Percentiles rank a stretch among this genome's conserved stretches.
Evolutionary conservation across 2,888 invertebrate genomes (phyloP).

Genomic region (Caenorhabditis becei): DNA sequence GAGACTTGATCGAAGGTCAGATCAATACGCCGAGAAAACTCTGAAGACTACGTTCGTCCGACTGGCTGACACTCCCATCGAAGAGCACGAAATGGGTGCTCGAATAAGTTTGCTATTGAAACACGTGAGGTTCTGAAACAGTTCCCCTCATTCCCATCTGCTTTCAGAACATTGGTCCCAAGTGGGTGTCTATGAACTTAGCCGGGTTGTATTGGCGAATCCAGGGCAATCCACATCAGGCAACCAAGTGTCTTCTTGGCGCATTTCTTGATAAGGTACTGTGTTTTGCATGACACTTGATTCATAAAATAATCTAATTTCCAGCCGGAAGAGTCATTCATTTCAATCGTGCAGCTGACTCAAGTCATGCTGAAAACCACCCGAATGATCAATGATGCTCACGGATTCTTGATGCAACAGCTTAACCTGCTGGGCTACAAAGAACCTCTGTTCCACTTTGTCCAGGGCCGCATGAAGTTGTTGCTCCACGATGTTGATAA

Average conservation of each 20-base stretch:
- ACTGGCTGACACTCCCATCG: slow-evolving; percentile 63
- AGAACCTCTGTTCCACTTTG: slow-evolving; percentile 66
- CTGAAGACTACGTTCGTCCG: slow-evolving; percentile 67
- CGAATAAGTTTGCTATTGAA: slow-evolving; percentile 87
- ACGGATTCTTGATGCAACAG: slow-evolving; percentile 46
- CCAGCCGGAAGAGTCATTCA: slow-evolving; percentile 83
- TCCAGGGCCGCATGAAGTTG: slow-evolving; percentile 65
- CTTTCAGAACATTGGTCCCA: slow-evolving; percentile 87
- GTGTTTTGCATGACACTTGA: not conserved
- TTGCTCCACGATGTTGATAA: slow-evolving; percentile 64
- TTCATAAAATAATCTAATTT: not conserved
- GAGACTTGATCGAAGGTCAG: slow-evolving; percentile 34
- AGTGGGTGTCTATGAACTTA: slow-evolving; percentile 88
- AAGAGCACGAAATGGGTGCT: slow-evolving; percentile 88
- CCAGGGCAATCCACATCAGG: slow-evolving; percentile 86
- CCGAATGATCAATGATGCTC: slow-evolving; percentile 72
- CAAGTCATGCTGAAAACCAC: slow-evolving; percentile 86
- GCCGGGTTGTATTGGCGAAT: slow-evolving; percentile 90
- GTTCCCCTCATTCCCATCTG: slow-evolving; percentile 14
- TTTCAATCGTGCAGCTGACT: slow-evolving; percentile 87
- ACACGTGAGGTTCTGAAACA: slow-evolving; percentile 83
- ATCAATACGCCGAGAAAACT: slow-evolving; percentile 55
- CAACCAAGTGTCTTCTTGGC: slow-evolving; percentile 87
- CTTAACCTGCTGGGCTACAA: slow-evolving; percentile 43
- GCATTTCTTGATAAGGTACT: slow-evolving; percentile 83